phyloP scores from a whole-genome alignment of 2,113 vertebrate species.

The Alectura lathami region DNA sequence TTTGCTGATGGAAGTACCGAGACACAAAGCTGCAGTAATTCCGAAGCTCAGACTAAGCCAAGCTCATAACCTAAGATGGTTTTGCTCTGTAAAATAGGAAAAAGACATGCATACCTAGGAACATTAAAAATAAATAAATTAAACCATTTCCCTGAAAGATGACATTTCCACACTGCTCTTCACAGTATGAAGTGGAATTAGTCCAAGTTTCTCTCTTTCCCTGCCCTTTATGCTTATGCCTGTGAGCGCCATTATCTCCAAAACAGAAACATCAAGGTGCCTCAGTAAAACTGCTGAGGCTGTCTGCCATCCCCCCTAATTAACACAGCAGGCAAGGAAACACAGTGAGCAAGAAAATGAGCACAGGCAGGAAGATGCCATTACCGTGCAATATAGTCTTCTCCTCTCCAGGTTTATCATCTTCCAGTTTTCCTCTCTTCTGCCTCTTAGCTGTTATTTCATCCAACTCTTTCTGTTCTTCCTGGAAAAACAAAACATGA shows the following conservation, averaged over 20 bases:
- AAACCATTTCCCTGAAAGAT: background rate
- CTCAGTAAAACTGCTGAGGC: background rate
- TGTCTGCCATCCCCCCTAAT: constrained; percentile 45
- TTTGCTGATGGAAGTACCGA: background rate
- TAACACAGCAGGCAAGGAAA: constrained; percentile 44
- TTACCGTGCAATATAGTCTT: constrained; percentile 97
- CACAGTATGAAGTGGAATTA: background rate
- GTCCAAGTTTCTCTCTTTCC: constrained; percentile 8
- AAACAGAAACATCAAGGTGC: constrained; percentile 8
- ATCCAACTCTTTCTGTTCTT: constrained; percentile 95
- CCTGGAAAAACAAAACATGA: constrained; percentile 75
- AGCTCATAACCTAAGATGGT: constrained; percentile 1
- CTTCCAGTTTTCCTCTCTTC: constrained; percentile 94
- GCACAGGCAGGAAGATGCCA: constrained; percentile 28
- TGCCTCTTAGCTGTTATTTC: constrained; percentile 97
- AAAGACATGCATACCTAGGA: background rate
- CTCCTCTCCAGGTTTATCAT: constrained; percentile 94
- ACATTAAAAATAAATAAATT: constrained; percentile 40
- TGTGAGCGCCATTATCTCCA: background rate
- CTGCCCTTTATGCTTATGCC: background rate
- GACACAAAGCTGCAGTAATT: background rate
- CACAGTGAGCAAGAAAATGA: constrained; percentile 23
- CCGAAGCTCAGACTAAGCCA: constrained; percentile 13
- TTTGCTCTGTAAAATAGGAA: background rate
- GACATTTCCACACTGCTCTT: constrained; percentile 7